Conservation (phyloP, 2,797 vertebrate genomes). For the Oryzias dopingdopingensis region DNA sequence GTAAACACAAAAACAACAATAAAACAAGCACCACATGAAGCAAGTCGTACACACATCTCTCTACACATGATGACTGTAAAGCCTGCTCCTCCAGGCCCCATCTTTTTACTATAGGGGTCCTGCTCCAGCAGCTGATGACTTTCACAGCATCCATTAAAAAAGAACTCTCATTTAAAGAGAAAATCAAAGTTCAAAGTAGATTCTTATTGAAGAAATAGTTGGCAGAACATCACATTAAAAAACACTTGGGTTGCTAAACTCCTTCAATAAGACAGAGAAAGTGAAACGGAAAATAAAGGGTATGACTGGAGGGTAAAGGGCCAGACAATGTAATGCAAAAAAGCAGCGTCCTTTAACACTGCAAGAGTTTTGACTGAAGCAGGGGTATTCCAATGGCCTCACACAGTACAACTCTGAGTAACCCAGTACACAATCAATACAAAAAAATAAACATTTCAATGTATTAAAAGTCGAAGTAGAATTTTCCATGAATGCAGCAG, state of each 20-base stretch:
- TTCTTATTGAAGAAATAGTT: constrained; percentile 67
- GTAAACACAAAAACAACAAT: constrained; percentile 54
- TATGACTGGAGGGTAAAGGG: constrained; percentile 60
- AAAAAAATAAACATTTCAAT: too few relatives aligned
- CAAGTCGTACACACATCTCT: constrained; percentile 50
- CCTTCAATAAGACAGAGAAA: constrained; percentile 70
- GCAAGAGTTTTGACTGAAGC: constrained; percentile 32
- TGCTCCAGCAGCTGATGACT: constrained; percentile 68
- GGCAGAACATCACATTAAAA: constrained; percentile 64
- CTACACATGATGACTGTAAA: constrained; percentile 61
- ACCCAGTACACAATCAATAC: too few relatives aligned
- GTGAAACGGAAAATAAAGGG: constrained; percentile 59
- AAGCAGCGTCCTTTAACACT: constrained; percentile 63
- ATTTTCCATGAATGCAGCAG: too few relatives aligned
- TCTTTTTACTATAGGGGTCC: constrained; percentile 68
- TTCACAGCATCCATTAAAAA: constrained; percentile 63
- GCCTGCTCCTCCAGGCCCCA: constrained; percentile 65
- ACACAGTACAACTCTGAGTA: too few relatives aligned
- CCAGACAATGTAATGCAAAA: constrained; percentile 59
- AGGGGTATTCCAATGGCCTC: too few relatives aligned
- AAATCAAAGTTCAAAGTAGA: constrained; percentile 75
- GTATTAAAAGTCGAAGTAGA: too few relatives aligned
- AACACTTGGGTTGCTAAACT: constrained; percentile 69
- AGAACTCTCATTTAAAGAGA: constrained; percentile 57
- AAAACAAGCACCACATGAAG: constrained; percentile 45